Conservation (phyloP, 2,888 invertebrate species). For the Trissonchulus latispiculum region DNA sequence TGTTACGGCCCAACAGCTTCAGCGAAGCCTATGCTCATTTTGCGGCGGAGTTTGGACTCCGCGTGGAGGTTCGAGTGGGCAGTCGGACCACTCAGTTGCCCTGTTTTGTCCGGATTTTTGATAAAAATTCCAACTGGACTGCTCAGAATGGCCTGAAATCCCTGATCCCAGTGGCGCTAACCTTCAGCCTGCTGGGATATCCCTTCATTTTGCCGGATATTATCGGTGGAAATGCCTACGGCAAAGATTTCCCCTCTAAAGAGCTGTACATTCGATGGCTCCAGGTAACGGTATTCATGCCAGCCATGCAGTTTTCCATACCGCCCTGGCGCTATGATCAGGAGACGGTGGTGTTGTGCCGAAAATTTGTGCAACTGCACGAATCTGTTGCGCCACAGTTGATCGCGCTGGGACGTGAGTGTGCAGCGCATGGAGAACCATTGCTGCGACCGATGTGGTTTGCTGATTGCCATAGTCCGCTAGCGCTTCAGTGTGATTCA, state of each 20-base stretch:
- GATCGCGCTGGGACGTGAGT: constrained; percentile 54
- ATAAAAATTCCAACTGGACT: constrained; percentile 76
- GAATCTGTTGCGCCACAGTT: constrained; percentile 51
- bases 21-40: constrained; percentile 49
- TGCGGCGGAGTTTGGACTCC: constrained; percentile 48
- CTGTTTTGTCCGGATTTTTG: constrained; percentile 71
- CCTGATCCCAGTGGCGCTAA: constrained; percentile 73
- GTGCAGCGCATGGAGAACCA: constrained; percentile 62
- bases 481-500: constrained; percentile 51
- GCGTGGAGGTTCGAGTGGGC: constrained; percentile 72
- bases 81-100: constrained; percentile 69
- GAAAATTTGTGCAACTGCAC: constrained; percentile 54
- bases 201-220: constrained; percentile 82
- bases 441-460: constrained; percentile 75
- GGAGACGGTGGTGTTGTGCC: constrained; percentile 55
- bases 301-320: constrained; percentile 79
- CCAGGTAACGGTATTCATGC: constrained; percentile 68
- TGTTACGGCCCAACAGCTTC: constrained; percentile 60
- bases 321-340: constrained; percentile 76
- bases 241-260: constrained; percentile 56
- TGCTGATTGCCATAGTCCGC: constrained; percentile 23
- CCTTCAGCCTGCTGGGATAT: constrained; percentile 70
- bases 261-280: constrained; percentile 66
- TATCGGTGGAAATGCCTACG: constrained; percentile 68
- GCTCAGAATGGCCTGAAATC: constrained; percentile 61